Base-by-base conservation (phyloP, 2,113 vertebrate species). In the Malurus cyaneus region DNA sequence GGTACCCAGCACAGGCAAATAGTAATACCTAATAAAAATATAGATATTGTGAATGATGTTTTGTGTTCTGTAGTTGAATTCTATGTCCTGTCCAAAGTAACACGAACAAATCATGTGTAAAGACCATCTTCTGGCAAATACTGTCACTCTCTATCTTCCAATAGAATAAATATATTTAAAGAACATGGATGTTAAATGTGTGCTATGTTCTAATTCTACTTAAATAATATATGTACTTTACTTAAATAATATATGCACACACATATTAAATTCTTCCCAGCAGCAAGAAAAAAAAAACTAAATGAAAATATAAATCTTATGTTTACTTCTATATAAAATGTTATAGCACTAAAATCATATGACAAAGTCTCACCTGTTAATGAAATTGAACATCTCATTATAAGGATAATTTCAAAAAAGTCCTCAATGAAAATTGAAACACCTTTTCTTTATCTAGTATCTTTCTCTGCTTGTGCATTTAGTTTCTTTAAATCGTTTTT, bases 211-310 rank as follows among this genome's bases (percentile, higher is more conserved):
- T 92, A 95, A 86, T 91, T 84, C 44, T 79, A 49, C 19, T 67
- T 95, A 81, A 94, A 93, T 93, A 93, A 92, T 81, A 84, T 7
- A 83, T 96, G 61, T 39, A 64, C 18, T 80, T 49, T 86, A 54
- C 31, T 59, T 92, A 92, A 96, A 95, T 90, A 92, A 93, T 93
- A 78, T 31, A 80, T 92, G 57, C 53, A 67, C 41, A 61, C 18
- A 56, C 56, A 71, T 62, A 77, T 17, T 80, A 93, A 66, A 54
- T 78, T 64, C 14, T 70, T 86, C 46, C 31, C 17, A 64, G 31
- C 15, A 74, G 39, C 29, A 83, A 77, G 10, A 60, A 71, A 86
- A 94, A 72, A 52, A 94, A 69, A 52, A 3, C 1, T 9, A 62
- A 80, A 69, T 26, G 26, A 82, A 80, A 86, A 77, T 44, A 64